These are phyloP conservation scores for Hydropotes inermis DNA, from an alignment of 2,113 vertebrate genomes.

Conservation along the genomic window DNA sequence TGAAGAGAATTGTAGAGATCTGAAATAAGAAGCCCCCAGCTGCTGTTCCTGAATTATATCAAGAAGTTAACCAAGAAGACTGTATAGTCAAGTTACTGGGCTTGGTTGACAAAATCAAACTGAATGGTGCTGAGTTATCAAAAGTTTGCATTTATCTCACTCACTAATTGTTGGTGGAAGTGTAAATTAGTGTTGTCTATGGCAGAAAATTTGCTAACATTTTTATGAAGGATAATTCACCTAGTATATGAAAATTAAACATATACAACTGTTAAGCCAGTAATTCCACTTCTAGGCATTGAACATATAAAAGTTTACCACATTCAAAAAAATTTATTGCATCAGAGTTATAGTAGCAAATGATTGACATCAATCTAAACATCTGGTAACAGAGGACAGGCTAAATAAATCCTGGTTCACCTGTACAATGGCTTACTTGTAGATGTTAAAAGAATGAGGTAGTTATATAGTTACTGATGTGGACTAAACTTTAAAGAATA, in stretches of 20 bases:
- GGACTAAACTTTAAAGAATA: neutral
- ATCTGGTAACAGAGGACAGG: neutral
- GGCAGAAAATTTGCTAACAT: neutral
- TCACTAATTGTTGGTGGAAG: neutral
- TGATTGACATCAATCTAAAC: neutral
- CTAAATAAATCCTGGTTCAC: neutral
- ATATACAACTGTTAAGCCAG: neutral
- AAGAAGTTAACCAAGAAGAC: neutral
- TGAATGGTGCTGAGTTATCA: neutral
- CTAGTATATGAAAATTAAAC: conserved; percentile 14
- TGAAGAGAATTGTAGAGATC: neutral
- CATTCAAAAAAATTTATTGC: neutral
- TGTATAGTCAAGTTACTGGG: neutral
- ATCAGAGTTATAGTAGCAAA: neutral
- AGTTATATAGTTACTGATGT: neutral
- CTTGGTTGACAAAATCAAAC: neutral
- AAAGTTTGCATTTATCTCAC: neutral
- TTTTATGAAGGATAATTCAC: neutral
- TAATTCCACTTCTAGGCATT: neutral
- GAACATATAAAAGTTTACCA: neutral
- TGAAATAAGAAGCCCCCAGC: neutral
- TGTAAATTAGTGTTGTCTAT: neutral
- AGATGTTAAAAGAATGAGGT: neutral
- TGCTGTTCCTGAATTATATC: neutral
- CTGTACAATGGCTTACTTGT: neutral